Evolutionary conservation across 2,888 invertebrate species (phyloP), one percentile per base, ranked within the genome.

Genomic region (Ligdia adustata): DNA sequence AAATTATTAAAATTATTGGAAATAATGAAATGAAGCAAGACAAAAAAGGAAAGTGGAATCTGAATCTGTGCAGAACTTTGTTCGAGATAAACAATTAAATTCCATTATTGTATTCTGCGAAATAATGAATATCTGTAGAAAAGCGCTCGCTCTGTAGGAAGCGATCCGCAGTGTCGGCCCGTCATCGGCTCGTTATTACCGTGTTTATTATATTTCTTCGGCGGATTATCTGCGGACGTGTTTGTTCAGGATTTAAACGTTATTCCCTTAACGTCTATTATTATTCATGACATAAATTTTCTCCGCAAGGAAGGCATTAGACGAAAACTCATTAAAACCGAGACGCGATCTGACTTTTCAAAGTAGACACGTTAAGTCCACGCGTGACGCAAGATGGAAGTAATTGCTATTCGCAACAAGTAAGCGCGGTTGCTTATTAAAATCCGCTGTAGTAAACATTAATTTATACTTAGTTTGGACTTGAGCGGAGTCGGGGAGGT

Each of bases 281-380:
- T 87, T 87, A 87, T 89, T 88, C 88, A 89, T 87, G 87, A 84
- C 87, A 85, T 85, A 86, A 88, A 89, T 88, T 87, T 85, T 80
- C 79, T 77, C 73, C 64, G 78, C 79, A 76, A 78, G 80, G 82
- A 79, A 83, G 82, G 85, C 80, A 85, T 87, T 88, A 87, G 82
- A 79, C 79, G 86, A 84, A 88, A 89, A 89, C 88, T 89, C 88
- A 90, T 89, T 90, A 89, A 88, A 88, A 86, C 79, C 64, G 75
- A 79, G 83, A 87, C 87, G 87, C 84, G 85, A 76, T 70, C 79
- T 82, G 88, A 87, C 85, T 89, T 87, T 87, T 84, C 86, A 88
- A 88, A 88, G 81, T 83, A 85, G 86, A 88, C 83, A 78, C 87
- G 87, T 86, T 87, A 88, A 87, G 87, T 82, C 85, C 87, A 88